These are phyloP conservation scores for Ganaspis sp. DNA, from an alignment of 1,140 invertebrate species.

Conservation along the genomic window DNA sequence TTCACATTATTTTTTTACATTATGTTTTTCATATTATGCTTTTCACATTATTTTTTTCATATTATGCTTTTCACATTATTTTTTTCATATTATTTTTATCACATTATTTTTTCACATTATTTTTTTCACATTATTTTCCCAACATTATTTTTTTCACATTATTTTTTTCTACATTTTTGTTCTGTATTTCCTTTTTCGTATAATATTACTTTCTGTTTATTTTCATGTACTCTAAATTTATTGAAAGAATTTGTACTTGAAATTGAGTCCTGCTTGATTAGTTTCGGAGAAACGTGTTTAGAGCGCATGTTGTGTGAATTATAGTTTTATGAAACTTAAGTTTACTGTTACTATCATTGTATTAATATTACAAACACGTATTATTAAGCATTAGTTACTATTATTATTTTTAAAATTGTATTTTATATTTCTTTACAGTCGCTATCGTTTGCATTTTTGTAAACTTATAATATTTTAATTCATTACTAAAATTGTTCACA, in stretches of 20 bases:
- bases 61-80: no score
- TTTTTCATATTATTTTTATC: no score
- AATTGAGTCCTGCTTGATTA: constrained; percentile 69
- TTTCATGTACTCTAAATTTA: no score
- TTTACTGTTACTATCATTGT: constrained; percentile 50
- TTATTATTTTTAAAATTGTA: constrained; percentile 47
- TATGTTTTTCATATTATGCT: no score
- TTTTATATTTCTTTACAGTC: constrained; percentile 48
- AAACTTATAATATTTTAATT: constrained; percentile 47
- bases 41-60: no score
- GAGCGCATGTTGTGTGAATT: constrained; percentile 73
- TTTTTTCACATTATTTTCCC: no score
- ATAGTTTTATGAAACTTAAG: constrained; percentile 53
- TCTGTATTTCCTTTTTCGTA: no score
- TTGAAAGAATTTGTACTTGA: no score
- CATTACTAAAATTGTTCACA: constrained; percentile 44
- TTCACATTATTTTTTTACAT: constrained; percentile 37
- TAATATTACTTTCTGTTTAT: no score
- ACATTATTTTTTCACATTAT: no score
- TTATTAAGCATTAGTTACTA: constrained; percentile 40
- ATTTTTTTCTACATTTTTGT: no score
- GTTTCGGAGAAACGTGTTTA: constrained; percentile 68
- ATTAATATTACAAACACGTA: constrained; percentile 38
- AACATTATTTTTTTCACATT: no score
- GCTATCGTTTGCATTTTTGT: constrained; percentile 41